Evolutionary conservation across 2,888 invertebrate species (phyloP).

Genomic region (Entomobrya proxima): DNA sequence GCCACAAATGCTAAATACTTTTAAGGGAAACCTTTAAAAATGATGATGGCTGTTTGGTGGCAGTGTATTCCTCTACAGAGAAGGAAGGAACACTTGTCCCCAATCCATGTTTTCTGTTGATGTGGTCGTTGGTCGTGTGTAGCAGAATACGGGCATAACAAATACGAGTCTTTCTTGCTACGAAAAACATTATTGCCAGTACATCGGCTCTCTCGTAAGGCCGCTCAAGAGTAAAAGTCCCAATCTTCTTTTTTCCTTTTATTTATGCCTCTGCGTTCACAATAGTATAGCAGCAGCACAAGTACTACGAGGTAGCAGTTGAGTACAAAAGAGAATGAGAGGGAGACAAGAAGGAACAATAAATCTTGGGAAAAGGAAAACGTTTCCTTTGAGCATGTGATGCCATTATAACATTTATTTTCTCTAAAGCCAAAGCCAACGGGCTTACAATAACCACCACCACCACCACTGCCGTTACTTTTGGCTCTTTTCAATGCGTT

Average conservation of each 20-base stretch:
- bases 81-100: too few species aligned
- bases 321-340: slow-evolving; percentile 21
- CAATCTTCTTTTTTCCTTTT: neutral
- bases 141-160: too few species aligned
- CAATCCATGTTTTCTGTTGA: too few species aligned
- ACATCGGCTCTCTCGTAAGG: neutral
- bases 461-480: neutral
- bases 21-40: slow-evolving; percentile 15
- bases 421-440: neutral
- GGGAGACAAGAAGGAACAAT: slow-evolving; percentile 41
- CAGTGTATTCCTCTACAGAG: too few species aligned
- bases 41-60: slow-evolving; percentile 24
- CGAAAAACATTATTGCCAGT: slow-evolving; percentile 12
- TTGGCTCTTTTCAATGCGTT: neutral
- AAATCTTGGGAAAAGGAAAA: slow-evolving; percentile 46
- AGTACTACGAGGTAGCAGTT: too few species aligned
- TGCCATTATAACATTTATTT: slow-evolving; percentile 18
- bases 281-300: neutral
- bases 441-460: neutral
- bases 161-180: too few species aligned
- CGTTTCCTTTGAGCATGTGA: slow-evolving; percentile 47
- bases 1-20: too few species aligned
- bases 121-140: too few species aligned
- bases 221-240: neutral
- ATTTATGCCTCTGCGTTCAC: slow-evolving; percentile 21